Evolutionary conservation across 2,888 invertebrate genomes (phyloP), one percentile per base, ranked within the genome.

Genomic region (Machimus atricapillus): DNA sequence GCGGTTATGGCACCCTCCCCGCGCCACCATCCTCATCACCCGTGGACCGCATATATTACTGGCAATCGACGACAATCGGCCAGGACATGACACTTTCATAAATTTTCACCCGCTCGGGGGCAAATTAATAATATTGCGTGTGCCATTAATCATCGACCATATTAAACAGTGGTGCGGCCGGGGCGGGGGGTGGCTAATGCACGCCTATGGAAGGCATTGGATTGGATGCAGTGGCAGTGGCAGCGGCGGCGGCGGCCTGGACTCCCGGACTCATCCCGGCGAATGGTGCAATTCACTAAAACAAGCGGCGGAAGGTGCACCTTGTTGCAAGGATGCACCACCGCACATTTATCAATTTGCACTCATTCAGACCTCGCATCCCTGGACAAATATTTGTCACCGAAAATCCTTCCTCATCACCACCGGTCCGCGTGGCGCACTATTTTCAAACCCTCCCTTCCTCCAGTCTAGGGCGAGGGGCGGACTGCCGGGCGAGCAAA

Each of bases 71-170:
- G 58, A 66, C 40, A 58, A 83, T 83, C 73, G 83, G 58, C 31
- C 58, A 79, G 86, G 78, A 86, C 79, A 86, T 79, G 81, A 76
- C 81, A 81, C 81, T 87, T 87, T 87, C 82, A 87, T 87, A 87
- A 87, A 87, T 87, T 87, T 58, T 58, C 83, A 76, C 87, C n/a
- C 58, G 83, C 76, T 52, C 40, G 87, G 77, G 76, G 76, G 87
- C 77, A 87, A 83, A 87, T 87, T 87, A 87, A 87, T 87, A 87
- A 87, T 87, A 87, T 87, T 87, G 87, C 87, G 74, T 86, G 66
- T 77, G 87, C 87, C 66, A 87, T 87, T 87, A 87, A 87, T 87
- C 87, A 87, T 83, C n/a, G 87, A 87, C 74, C 87, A 76, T 87
- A 87, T 87, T 87, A 87, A 87, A 83, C 58, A 66, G 40, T 66